Conservation (phyloP, 2,113 vertebrate genomes). For the Sarotherodon lohbergeri region DNA sequence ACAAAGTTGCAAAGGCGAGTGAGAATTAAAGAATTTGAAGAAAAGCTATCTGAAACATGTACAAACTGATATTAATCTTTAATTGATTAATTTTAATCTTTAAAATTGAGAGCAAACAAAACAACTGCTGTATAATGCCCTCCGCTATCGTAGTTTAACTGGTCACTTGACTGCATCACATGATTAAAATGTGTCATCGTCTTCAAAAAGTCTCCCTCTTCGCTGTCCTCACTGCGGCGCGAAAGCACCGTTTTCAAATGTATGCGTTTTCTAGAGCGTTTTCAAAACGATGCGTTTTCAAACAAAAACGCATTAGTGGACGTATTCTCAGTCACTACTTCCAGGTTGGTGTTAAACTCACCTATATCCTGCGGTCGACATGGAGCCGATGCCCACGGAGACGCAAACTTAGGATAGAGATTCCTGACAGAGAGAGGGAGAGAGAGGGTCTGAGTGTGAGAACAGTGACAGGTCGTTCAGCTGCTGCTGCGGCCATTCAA, state of each 20-base stretch:
- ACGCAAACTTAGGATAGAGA: slow-evolving; percentile 98
- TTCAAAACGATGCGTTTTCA: neutral
- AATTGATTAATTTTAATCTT: neutral
- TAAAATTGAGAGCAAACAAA: neutral
- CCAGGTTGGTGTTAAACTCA: slow-evolving; percentile 59
- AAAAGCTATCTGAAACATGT: neutral
- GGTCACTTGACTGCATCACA: neutral
- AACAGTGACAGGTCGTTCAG: neutral
- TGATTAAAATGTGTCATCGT: neutral
- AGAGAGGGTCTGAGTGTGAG: neutral
- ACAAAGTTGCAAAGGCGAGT: neutral
- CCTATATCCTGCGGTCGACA: slow-evolving; percentile 99
- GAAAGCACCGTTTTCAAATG: neutral
- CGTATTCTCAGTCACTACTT: neutral
- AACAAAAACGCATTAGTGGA: neutral
- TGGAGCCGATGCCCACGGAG: slow-evolving; percentile 96
- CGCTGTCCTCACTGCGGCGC: neutral
- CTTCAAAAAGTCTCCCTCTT: neutral
- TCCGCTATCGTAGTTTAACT: neutral
- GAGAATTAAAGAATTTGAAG: neutral
- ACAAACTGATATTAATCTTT: neutral
- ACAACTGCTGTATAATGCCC: neutral
- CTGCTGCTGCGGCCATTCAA: neutral
- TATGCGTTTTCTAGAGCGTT: neutral
- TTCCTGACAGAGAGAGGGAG: slow-evolving; percentile 75